These are phyloP conservation scores for Neodiprion virginianus DNA, from an alignment of 1,140 invertebrate species.

Conservation along the genomic window DNA sequence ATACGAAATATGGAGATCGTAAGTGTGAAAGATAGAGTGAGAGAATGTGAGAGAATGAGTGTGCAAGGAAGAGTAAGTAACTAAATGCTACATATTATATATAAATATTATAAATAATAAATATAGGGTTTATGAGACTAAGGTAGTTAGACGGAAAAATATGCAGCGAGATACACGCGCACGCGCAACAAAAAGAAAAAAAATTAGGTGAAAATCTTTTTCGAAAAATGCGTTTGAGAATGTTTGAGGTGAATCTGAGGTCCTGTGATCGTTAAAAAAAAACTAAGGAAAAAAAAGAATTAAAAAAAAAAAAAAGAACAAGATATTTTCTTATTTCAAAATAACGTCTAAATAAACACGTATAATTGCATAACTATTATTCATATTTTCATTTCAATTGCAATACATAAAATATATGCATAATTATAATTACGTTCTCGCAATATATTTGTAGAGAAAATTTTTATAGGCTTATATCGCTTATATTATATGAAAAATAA, in stretches of 20 bases:
- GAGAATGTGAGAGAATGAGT: conserved; percentile 43
- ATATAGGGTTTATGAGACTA: conserved; percentile 63
- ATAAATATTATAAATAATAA: conserved; percentile 62
- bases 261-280: conserved; percentile 62
- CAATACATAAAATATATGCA: conserved; percentile 49
- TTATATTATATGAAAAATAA: neutral
- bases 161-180: conserved; percentile 25
- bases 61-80: conserved; percentile 39
- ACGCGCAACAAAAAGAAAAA: conserved; percentile 29
- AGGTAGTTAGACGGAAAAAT: conserved; percentile 50
- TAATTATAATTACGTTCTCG: conserved; percentile 58
- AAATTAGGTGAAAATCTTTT: conserved; percentile 31
- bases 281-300: conserved; percentile 51
- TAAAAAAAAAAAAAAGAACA: conserved; percentile 48
- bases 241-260: conserved; percentile 62
- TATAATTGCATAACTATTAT: neutral
- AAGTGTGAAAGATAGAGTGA: conserved; percentile 42
- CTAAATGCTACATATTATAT: conserved; percentile 59
- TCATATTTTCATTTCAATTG: conserved; percentile 51
- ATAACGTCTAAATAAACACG: conserved; percentile 36
- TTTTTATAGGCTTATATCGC: conserved; percentile 13
- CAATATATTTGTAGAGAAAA: conserved; percentile 57
- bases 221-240: conserved; percentile 43
- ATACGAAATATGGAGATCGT: conserved; percentile 45
- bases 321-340: conserved; percentile 65